Evolutionary conservation across 2,113 vertebrate genomes (phyloP).

Genomic region (Ibidorhyncha struthersii): DNA sequence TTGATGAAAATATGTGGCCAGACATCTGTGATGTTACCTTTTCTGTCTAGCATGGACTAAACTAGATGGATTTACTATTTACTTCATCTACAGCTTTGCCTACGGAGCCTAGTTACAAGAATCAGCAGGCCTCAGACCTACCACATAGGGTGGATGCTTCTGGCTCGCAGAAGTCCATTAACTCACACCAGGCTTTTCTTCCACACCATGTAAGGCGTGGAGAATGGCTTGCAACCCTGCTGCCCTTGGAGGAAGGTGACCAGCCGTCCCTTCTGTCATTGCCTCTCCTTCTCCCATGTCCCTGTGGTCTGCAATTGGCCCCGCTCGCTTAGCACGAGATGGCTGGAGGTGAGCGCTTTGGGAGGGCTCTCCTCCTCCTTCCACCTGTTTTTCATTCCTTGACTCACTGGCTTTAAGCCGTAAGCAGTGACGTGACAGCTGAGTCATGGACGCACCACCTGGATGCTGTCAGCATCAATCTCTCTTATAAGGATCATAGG

Average conservation of each 20-base stretch:
- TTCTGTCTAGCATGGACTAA: not conserved
- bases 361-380: slow-evolving; percentile 60
- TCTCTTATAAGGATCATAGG: slow-evolving; percentile 63
- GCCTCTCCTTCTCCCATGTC: not conserved
- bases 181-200: slow-evolving; percentile 26
- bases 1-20: not conserved
- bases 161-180: slow-evolving; percentile 12
- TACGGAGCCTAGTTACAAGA: not conserved
- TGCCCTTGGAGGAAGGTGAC: slow-evolving; percentile 2
- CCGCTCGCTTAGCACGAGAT: not conserved
- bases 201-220: not conserved
- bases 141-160: not conserved
- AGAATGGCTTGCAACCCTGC: not conserved
- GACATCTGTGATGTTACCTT: not conserved
- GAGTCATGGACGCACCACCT: slow-evolving; percentile 65
- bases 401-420: slow-evolving; percentile 54
- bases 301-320: slow-evolving; percentile 17
- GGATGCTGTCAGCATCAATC: slow-evolving; percentile 71
- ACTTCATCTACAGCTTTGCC: not conserved
- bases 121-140: not conserved
- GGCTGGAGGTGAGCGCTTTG: slow-evolving; percentile 18
- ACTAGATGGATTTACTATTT: not conserved
- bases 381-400: slow-evolving; percentile 67
- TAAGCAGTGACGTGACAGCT: slow-evolving; percentile 68
- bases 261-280: slow-evolving; percentile 40